Evolutionary conservation across 2,797 vertebrate genomes (phyloP), one percentile per base, ranked within the genome.

Genomic region (Rousettus madagascariensis): DNA sequence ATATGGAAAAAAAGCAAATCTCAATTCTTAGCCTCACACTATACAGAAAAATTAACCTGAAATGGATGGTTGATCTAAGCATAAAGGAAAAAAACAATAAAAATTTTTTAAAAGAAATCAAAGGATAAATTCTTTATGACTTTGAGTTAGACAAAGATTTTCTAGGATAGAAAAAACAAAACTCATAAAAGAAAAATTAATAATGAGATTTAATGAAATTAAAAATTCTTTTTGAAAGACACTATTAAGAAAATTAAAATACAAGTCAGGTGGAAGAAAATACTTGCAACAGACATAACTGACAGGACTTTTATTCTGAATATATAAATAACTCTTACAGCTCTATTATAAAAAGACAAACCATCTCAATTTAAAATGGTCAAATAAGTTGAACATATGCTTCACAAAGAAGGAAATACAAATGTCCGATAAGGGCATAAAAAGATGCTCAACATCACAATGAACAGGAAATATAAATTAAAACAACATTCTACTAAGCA

Each of bases 111-210:
- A 8, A 49, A 77, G 24, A 86, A 94, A 92, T 90, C 22, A 80
- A 69, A 92, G 20, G 38, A 79, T 59, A 80, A 80, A 90, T 72
- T 66, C 46, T 75, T 77, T 24, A 90, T 86, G 36, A 38, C 8
- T 92, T 96, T 28, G 43, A 1, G 3, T 61, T 80, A 89, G 46
- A 43, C 36, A 87, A 95, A 91, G 30, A 93, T 69, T 88, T 89
- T 10, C 49, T 38, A 46, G 51, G 4, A n/a, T 17, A 10, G 41
- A 90, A 92, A 63, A 26, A 26, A 1, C 22, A 86, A 57, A 97
- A 83, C 68, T 72, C 24, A 82, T 82, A 55, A 89, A 96, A 92
- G n/a, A 74, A 84, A 94, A 92, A 74, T 30, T 79, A 51, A 49
- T 83, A 83, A 43, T 55, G 4, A 20, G 4, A 80, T 28, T 20